These are phyloP conservation scores for Falcaria lacertinaria DNA, from an alignment of 2,888 invertebrate genomes.

Conservation along the genomic window DNA sequence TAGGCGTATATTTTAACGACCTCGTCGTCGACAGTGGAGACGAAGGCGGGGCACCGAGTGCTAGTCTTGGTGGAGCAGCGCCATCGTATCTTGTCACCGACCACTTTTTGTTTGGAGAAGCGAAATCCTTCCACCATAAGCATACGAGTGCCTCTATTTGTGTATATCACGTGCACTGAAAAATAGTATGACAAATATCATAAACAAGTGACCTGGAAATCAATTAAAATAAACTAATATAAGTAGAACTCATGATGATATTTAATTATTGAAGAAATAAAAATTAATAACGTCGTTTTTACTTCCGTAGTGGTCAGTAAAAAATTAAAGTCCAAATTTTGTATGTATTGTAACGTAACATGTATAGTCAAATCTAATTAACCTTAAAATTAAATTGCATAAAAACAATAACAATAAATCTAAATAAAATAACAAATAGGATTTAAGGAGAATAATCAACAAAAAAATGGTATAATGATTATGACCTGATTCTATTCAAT, in stretches of 20 bases:
- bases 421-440: too few relatives aligned
- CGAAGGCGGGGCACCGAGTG: constrained; percentile 32
- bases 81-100: constrained; percentile 21
- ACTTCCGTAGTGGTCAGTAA: too few relatives aligned
- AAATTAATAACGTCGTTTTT: too few relatives aligned
- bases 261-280: too few relatives aligned
- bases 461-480: too few relatives aligned
- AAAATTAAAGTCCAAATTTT: too few relatives aligned
- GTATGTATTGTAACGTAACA: too few relatives aligned
- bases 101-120: constrained; percentile 15
- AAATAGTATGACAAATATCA: constrained; percentile 2
- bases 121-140: constrained; percentile 16
- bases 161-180: constrained; percentile 11
- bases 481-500: too few relatives aligned
- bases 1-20: constrained; percentile 11
- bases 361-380: too few relatives aligned
- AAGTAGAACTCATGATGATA: neutral
- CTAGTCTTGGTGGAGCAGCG: constrained; percentile 27
- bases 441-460: too few relatives aligned
- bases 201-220: neutral
- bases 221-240: neutral
- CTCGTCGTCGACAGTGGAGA: constrained; percentile 21
- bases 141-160: constrained; percentile 16
- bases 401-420: too few relatives aligned
- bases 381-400: too few relatives aligned